Evolutionary conservation across 2,888 invertebrate species (phyloP), one percentile per base, ranked within the genome.

Genomic region (Heteropelma amictum): DNA sequence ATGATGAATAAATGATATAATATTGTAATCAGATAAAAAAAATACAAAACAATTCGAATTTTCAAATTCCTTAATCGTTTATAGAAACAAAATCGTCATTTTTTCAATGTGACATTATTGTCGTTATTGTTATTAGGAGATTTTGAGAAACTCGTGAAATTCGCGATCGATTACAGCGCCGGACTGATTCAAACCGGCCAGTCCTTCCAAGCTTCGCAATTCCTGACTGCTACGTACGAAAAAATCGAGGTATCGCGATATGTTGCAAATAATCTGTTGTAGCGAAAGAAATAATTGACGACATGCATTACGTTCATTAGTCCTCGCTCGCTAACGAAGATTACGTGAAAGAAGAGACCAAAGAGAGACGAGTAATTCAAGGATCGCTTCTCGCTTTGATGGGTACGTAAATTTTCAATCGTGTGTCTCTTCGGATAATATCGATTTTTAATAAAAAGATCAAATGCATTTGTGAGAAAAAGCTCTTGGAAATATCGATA

Each of bases 161-260:
- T 87, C 61, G 72, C 86, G 28, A 78, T 88, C 69, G 85, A 89
- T 65, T 88, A 87, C 33, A 83, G 85, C 0, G 81, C 85, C 1
- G 86, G 88, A 10, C 77, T 89, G 21, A 84, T 88, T 26, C 61
- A 80, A 3, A 83, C 84, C 26, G 82, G 80, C 0, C 88, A 89
- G 65, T 82, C 83, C 19, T 75, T 79, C 21, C 85, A 82, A 40
- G 88, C 89, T 0, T 80, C 87, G 6, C 81, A 82, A 45, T 77
- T 84, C 23, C 80, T 90, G 7, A 69, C 76, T 0, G 71, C 77
- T 47, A 83, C 85, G 0, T 77, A 81, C 12, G 75, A 84, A 33
- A 70, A 78, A 23, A 79, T 78, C 19, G 77, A 80, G 1, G 76
- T 72, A 71, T 71, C 40, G 33, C 45, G 10, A n/a, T 17, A 23